phyloP scores from a whole-genome alignment of 2,797 vertebrate species.

The Nasua narica region DNA sequence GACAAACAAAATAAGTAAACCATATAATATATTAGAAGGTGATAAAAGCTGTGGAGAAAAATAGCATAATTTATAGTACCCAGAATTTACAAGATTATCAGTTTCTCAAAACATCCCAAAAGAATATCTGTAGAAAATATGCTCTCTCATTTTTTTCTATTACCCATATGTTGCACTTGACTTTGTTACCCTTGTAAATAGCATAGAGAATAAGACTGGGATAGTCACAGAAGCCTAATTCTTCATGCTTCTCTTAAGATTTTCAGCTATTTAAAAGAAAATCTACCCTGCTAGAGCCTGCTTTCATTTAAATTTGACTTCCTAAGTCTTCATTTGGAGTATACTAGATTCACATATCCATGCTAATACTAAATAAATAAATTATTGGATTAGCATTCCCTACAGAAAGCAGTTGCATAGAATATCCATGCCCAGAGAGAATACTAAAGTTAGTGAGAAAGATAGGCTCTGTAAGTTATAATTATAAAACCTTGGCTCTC shows the following conservation, averaged over 20 bases:
- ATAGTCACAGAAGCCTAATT: neutral
- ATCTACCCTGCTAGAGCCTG: neutral
- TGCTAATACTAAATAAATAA: neutral
- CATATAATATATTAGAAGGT: neutral
- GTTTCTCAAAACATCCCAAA: neutral
- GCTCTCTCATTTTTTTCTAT: neutral
- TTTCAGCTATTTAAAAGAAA: conserved; percentile 18
- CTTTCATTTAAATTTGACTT: neutral
- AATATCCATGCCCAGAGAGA: neutral
- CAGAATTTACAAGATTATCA: conserved; percentile 11
- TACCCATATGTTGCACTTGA: neutral
- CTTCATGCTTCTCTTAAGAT: conserved; percentile 1
- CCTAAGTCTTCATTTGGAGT: neutral
- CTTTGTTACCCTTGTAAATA: neutral
- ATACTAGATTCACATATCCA: neutral
- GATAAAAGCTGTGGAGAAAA: neutral
- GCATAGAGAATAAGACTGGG: neutral
- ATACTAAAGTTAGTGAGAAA: neutral
- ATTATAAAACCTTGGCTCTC: neutral
- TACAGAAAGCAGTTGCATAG: neutral
- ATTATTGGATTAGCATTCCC: neutral
- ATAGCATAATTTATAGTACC: neutral
- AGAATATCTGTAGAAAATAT: neutral
- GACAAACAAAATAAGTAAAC: conserved; percentile 1
- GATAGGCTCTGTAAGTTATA: neutral